A percentile compares a stretch with the other conserved stretches of the same genome.
These are phyloP conservation scores for Dinothrombium tinctorium DNA, from an alignment of 1,140 invertebrate genomes.

Conservation along the genomic window DNA sequence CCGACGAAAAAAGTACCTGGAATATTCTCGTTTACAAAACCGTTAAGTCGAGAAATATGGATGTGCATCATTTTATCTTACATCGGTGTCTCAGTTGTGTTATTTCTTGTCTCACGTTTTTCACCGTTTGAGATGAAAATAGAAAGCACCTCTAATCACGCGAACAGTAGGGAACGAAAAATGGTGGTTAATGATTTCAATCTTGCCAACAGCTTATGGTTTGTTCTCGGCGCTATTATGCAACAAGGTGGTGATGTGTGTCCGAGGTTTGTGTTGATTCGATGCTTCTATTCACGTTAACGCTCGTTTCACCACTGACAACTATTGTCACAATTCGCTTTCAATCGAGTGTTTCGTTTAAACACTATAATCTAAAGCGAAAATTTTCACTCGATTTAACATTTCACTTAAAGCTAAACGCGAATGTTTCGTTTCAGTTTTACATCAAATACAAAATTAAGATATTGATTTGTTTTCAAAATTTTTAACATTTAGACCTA, in stretches of 20 bases:
- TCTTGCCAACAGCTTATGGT: slow-evolving; percentile 31
- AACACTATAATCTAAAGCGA: too few species aligned
- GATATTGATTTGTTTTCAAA: not conserved
- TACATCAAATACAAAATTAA: too few species aligned
- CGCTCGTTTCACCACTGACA: too few species aligned
- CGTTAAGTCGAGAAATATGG: slow-evolving; percentile 30
- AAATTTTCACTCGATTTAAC: too few species aligned
- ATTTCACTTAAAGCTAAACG: too few species aligned
- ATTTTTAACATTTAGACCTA: too few species aligned
- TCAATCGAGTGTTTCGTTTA: too few species aligned
- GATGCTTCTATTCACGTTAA: too few species aligned
- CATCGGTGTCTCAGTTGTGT: slow-evolving; percentile 26
- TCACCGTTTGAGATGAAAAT: slow-evolving; percentile 27
- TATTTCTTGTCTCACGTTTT: slow-evolving; percentile 29
- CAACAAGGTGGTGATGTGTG: slow-evolving; percentile 33
- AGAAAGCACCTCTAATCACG: slow-evolving; percentile 23
- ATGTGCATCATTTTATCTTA: slow-evolving; percentile 30
- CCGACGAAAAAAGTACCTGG: slow-evolving; percentile 27
- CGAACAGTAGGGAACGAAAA: slow-evolving; percentile 21
- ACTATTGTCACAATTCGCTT: too few species aligned
- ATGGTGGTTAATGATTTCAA: slow-evolving; percentile 31
- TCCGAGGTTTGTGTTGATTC: slow-evolving; percentile 22
- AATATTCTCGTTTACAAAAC: slow-evolving; percentile 32
- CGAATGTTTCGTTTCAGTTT: too few species aligned
- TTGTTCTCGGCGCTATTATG: slow-evolving; percentile 54